Conservation (phyloP, 2,888 invertebrate genomes). For the Micoletzkya japonica region DNA sequence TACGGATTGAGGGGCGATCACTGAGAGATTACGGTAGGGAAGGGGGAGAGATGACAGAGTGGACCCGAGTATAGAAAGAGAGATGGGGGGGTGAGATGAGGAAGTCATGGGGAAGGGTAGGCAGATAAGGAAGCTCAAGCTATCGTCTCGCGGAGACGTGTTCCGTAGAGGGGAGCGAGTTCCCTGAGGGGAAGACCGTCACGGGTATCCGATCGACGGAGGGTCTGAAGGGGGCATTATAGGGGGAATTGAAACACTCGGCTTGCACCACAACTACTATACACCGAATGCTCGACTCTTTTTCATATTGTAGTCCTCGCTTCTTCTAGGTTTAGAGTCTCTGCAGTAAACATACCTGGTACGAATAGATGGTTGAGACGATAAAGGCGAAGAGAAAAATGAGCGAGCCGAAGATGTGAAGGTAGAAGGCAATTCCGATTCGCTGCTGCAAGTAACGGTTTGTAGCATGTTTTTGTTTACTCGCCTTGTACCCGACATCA, state of each 20-base stretch:
- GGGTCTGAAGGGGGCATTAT: slow-evolving; percentile 42
- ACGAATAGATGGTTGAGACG: slow-evolving; percentile 53
- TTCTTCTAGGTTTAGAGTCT: no score
- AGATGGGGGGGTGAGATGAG: neutral
- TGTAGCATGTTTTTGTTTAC: neutral
- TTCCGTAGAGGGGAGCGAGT: slow-evolving; percentile 41
- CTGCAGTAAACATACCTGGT: slow-evolving; percentile 44
- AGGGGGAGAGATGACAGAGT: neutral
- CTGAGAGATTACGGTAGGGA: slow-evolving; percentile 7
- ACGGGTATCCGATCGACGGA: slow-evolving; percentile 42
- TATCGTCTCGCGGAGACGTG: slow-evolving; percentile 24
- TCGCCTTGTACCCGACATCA: no score
- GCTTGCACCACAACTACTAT: no score
- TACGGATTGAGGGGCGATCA: neutral
- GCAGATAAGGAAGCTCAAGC: slow-evolving; percentile 2
- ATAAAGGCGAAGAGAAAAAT: slow-evolving; percentile 57
- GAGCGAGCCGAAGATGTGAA: slow-evolving; percentile 54
- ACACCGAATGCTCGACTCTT: no score
- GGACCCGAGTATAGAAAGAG: neutral
- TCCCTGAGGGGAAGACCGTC: slow-evolving; percentile 45
- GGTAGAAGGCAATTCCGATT: slow-evolving; percentile 61
- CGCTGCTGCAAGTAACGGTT: slow-evolving; percentile 50
- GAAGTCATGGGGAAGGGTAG: no score
- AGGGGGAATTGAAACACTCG: slow-evolving; percentile 1
- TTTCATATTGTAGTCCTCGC: no score